Evolutionary conservation across 2,113 vertebrate species (phyloP), one percentile per base, ranked within the genome.

Genomic region (Sakesphorus luctuosus): DNA sequence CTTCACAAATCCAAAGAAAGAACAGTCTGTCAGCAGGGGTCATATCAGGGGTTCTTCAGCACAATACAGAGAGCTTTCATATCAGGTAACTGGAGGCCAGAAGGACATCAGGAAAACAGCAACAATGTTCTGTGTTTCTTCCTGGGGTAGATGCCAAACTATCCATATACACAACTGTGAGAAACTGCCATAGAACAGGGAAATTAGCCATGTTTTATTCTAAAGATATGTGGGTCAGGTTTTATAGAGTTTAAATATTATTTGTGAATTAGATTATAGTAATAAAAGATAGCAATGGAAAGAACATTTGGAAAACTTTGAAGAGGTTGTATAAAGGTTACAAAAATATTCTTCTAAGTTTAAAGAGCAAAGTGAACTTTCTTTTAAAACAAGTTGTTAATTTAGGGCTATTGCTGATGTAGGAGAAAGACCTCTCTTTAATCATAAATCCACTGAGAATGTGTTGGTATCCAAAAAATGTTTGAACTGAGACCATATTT

Each of bases 261-360:
- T 82, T 94, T 91, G 91, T 95, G 89, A 95, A 95, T 96, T 96
- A 94, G 89, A 87, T 97, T 96, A 84, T 87, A 69, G 89, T 94
- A 96, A 94, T 91, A 91, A 89, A 96, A 96, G 89, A 95, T 85
- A 95, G 91, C 81, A 91, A 49, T 80, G 55, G 89, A 93, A 78
- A 89, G 49, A 96, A 94, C 77, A 33, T 90, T 87, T 88, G 81
- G 62, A 71, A 78, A 81, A 74, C 84, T 95, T 88, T 53, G 81
- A 76, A 89, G 89, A 87, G 93, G 91, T 96, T 93, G 43, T 84
- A 78, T 77, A 85, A 95, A 95, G 90, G 92, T 97, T 95, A 97
- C 53, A 77, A 91, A 96, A 97, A 90, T 95, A 93, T 7, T 87
- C 86, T 59, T 92, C 38, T 90, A 69, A 93, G 88, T 94, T 94